Evolutionary conservation across 2,797 vertebrate species (phyloP).

Genomic region (Gymnothorax javanicus): DNA sequence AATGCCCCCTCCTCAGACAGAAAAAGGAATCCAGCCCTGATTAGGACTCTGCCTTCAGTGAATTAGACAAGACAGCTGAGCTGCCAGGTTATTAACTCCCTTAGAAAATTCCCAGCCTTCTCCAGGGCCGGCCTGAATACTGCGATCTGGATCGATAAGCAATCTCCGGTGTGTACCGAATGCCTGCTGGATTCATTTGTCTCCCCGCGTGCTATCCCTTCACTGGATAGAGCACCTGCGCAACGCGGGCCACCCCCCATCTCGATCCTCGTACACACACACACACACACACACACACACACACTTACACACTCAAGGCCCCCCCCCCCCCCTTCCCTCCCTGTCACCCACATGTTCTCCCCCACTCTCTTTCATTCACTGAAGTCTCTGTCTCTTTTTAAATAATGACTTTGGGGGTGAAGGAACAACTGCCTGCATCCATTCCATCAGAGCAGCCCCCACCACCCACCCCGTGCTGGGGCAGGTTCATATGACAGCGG

Average conservation of each 20-base stretch:
- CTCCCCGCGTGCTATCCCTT: conserved; percentile 75
- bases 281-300: conserved; percentile 31
- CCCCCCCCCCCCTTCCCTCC: conserved; percentile 41
- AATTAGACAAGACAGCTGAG: conserved; percentile 99
- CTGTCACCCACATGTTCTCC: background rate
- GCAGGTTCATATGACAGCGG: conserved; percentile 61
- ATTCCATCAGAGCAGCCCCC: conserved; percentile 81
- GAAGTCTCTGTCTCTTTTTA: conserved; percentile 80
- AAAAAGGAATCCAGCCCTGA: conserved; percentile 98
- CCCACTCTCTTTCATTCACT: conserved; percentile 54
- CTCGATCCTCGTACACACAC: conserved; percentile 37
- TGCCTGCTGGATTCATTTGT: conserved; percentile 99
- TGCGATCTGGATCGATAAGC: conserved; percentile 99
- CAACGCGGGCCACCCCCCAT: conserved; percentile 54
- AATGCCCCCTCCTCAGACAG: conserved; percentile 76
- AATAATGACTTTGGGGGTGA: conserved; percentile 91
- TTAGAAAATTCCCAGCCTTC: conserved; percentile 98
- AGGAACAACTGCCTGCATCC: conserved; percentile 83
- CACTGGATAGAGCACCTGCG: conserved; percentile 89
- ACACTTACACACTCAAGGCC: conserved; percentile 35
- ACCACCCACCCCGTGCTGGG: conserved; percentile 68
- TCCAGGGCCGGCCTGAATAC: conserved; percentile 90
- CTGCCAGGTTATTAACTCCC: conserved; percentile 99
- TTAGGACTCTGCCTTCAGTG: conserved; percentile 98
- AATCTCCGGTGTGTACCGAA: conserved; percentile 99